These are phyloP conservation scores for Bos indicus DNA, from an alignment of 2,113 vertebrate genomes.

Conservation along the genomic window DNA sequence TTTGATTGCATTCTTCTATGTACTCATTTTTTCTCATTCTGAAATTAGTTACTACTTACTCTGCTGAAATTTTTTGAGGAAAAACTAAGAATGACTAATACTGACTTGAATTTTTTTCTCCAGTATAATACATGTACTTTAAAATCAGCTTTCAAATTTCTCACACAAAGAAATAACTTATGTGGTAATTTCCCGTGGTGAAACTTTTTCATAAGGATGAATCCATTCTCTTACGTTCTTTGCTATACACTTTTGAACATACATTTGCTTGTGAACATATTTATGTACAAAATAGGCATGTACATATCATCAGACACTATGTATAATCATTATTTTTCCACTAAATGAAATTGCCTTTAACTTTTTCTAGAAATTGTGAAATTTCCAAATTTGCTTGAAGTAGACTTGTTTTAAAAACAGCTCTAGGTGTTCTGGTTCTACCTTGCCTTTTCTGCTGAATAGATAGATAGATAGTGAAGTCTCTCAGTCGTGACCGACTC, in stretches of 20 bases:
- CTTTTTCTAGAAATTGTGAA: neutral
- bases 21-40: neutral
- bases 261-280: neutral
- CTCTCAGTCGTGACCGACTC: no score
- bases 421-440: neutral
- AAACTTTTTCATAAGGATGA: neutral
- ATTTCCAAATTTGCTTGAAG: neutral
- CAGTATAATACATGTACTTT: neutral
- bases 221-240: neutral
- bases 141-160: neutral
- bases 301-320: neutral
- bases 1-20: neutral
- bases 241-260: neutral
- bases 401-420: neutral
- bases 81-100: conserved; percentile 11
- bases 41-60: neutral
- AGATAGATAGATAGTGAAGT: no score
- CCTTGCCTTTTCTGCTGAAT: neutral
- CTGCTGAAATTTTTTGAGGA: neutral
- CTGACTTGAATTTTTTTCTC: neutral
- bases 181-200: neutral
- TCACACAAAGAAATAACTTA: neutral
- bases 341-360: neutral
- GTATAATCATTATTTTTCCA: neutral
- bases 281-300: neutral